Evolutionary conservation across 2,888 invertebrate genomes (phyloP).

Genomic region (Thera britannica): DNA sequence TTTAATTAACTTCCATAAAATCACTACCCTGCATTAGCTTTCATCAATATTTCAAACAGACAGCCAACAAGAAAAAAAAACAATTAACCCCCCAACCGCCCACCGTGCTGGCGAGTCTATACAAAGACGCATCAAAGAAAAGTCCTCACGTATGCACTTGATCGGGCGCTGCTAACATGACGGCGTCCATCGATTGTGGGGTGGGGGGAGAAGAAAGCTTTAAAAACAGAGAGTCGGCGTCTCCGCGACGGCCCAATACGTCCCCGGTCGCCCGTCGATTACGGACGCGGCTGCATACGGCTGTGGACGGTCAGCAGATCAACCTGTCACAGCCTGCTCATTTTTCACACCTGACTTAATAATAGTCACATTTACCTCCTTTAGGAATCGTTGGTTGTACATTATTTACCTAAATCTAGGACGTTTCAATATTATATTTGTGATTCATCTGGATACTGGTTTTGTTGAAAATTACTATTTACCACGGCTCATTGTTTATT

Average conservation of each 20-base stretch:
- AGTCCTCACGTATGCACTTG: slow-evolving; percentile 81
- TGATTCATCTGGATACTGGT: too few relatives aligned
- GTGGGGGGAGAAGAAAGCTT: slow-evolving; percentile 61
- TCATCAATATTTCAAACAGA: slow-evolving; percentile 34
- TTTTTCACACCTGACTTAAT: not conserved
- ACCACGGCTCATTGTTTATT: too few relatives aligned
- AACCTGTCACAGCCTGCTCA: not conserved
- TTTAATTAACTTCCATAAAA: slow-evolving; percentile 31
- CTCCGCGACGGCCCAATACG: slow-evolving; percentile 82
- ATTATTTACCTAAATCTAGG: too few relatives aligned
- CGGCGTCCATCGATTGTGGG: slow-evolving; percentile 78
- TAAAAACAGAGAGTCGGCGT: slow-evolving; percentile 75
- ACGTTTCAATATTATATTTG: too few relatives aligned
- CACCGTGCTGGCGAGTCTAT: slow-evolving; percentile 40
- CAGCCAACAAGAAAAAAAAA: slow-evolving; percentile 39
- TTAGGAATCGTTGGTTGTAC: too few relatives aligned
- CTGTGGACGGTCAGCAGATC: slow-evolving; percentile 57
- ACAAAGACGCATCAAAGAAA: slow-evolving; percentile 77
- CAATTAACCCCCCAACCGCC: slow-evolving; percentile 49
- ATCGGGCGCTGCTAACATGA: slow-evolving; percentile 78
- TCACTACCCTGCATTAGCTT: slow-evolving; percentile 24
- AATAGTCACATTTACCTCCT: not conserved
- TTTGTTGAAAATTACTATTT: too few relatives aligned
- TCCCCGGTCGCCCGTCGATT: slow-evolving; percentile 82
- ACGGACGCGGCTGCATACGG: slow-evolving; percentile 71